Evolutionary conservation across 2,113 vertebrate species (phyloP), one percentile per base, ranked within the genome.

Genomic region (Protobothrops mucrosquamatus): DNA sequence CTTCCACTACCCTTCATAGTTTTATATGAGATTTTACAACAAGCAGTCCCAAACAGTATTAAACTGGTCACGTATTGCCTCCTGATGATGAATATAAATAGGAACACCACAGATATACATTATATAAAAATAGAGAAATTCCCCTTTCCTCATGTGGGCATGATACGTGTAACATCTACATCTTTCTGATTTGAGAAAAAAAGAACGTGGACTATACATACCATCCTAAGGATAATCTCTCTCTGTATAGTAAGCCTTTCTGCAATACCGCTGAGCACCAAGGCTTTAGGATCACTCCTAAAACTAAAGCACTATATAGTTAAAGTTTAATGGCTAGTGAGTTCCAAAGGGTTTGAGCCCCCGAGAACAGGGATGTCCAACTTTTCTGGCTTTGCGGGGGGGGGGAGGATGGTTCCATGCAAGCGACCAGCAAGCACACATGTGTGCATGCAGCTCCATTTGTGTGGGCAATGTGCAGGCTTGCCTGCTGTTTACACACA

Each of bases 361-460:
- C 8, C 22, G 10, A 22, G 64, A 69, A 34, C 29, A 69, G 29
- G 34, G 64, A 34, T 15, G 29, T n/a, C 2, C 14, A 69, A 69
- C 0, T 0, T 69, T 34, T 34, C 64, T 0, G 1, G 61, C 61
- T 69, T 14, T 69, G 34, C 2, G 4, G 0, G 59, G 1, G 6
- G 64, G 59, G 1, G 6, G 64, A 0, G 12, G 29, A 69, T 69
- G 12, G 3, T 61, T 61, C 24, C 12, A 14, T n/a, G 4, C 0
- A 14, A 69, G n/a, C 0, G 0, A 29, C 29, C 4, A 2, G 61
- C 11, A 69, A 69, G 48, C 48, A 51, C 48, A 51, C 48, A 51
- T 1, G 1, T 0, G 8, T 61, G 23, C 24, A 61, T 1, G 14
- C 2, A 1, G 5, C 48, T 51, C 48, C 48, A 51, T 51, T 51